phyloP scores from a whole-genome alignment of 1,140 invertebrate genomes.

The Lysiphlebus fabarum region DNA sequence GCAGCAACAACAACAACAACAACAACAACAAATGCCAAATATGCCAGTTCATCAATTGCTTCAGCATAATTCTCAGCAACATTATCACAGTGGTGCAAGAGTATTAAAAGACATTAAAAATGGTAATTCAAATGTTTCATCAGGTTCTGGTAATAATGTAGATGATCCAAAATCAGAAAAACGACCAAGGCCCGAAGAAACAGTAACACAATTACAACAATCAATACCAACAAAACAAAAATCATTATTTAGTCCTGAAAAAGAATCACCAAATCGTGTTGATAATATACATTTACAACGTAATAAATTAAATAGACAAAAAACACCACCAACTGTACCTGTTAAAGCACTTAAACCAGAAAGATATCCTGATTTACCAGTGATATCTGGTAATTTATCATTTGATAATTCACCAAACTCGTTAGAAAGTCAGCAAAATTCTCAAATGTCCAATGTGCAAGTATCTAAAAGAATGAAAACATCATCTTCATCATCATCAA shows the following conservation, averaged over 20 bases:
- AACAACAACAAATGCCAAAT: conserved; percentile 21
- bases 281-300: conserved; percentile 29
- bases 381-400: conserved; percentile 27
- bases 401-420: conserved; percentile 36
- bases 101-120: conserved; percentile 44
- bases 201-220: conserved; percentile 27
- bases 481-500: conserved; percentile 35
- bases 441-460: too few relatives aligned
- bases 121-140: conserved; percentile 32
- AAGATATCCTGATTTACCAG: conserved; percentile 28
- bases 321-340: conserved; percentile 24
- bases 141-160: conserved; percentile 29
- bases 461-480: too few relatives aligned
- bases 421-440: too few relatives aligned
- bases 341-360: conserved; percentile 34
- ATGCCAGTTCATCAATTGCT: neutral
- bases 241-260: conserved; percentile 58
- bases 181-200: conserved; percentile 29
- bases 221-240: conserved; percentile 33
- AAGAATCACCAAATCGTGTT: conserved; percentile 36
- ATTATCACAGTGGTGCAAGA: conserved; percentile 21
- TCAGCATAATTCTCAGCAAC: conserved; percentile 27
- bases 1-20: conserved; percentile 17
- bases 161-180: conserved; percentile 38
- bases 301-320: conserved; percentile 23